Evolutionary conservation across 2,797 vertebrate species (phyloP).

Genomic region (Eulemur coronatus): DNA sequence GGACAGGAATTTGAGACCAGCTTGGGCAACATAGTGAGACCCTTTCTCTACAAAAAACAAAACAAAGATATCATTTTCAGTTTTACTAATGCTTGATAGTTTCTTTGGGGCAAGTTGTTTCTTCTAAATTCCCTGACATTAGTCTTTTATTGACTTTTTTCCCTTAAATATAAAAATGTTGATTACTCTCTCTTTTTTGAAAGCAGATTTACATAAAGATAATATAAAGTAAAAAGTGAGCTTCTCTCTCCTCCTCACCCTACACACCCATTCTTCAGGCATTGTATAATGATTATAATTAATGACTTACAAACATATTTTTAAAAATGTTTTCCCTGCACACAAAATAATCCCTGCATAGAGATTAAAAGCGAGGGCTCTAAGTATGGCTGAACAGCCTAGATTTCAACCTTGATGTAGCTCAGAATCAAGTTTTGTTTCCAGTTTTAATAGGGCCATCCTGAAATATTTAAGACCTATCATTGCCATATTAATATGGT

Average conservation of each 20-base stretch:
- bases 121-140: neutral
- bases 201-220: neutral
- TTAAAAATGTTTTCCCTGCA: neutral
- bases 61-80: neutral
- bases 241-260: neutral
- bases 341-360: neutral
- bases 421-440: neutral
- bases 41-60: neutral
- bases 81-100: neutral
- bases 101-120: neutral
- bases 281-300: neutral
- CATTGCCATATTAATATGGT: neutral
- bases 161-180: neutral
- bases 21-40: neutral
- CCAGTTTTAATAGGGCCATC: neutral
- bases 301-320: neutral
- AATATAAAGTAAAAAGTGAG: neutral
- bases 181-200: neutral
- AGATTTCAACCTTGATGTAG: neutral
- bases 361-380: neutral
- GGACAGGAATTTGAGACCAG: neutral
- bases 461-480: neutral
- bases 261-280: neutral
- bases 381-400: neutral
- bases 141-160: neutral